Evolutionary conservation across 1,140 invertebrate genomes (phyloP).

Genomic region (Papilio helenus): DNA sequence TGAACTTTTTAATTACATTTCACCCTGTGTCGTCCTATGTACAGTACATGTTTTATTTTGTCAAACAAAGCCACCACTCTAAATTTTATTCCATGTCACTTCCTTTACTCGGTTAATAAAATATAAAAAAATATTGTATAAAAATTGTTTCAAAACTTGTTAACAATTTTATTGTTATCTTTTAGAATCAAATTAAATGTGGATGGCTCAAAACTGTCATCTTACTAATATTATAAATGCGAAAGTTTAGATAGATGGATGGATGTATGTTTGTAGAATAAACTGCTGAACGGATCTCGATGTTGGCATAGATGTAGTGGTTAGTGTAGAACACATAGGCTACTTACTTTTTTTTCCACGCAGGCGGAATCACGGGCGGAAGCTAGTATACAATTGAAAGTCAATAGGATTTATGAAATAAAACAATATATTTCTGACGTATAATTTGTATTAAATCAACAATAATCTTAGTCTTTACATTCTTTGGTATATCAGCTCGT

Average conservation of each 20-base stretch:
- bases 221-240: no score
- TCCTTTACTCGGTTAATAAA: not conserved
- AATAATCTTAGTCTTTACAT: slow-evolving; percentile 79
- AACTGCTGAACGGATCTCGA: no score
- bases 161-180: not conserved
- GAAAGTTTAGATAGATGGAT: no score
- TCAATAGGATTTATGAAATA: slow-evolving; percentile 49
- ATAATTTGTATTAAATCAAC: slow-evolving; percentile 83
- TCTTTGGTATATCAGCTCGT: slow-evolving; percentile 79
- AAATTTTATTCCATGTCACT: slow-evolving; percentile 31
- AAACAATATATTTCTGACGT: slow-evolving; percentile 65
- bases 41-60: slow-evolving; percentile 12
- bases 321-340: no score
- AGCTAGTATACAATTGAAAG: not conserved
- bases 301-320: no score
- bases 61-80: slow-evolving; percentile 16
- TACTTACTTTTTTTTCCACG: no score
- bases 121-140: not conserved
- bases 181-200: not conserved
- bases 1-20: slow-evolving; percentile 62
- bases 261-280: no score
- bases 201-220: no score
- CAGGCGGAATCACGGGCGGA: no score
- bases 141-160: not conserved
- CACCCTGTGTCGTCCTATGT: slow-evolving; percentile 7